These are phyloP conservation scores for Sebastiscus albofasciatus DNA, from an alignment of 2,797 vertebrate genomes.

Conservation along the genomic window DNA sequence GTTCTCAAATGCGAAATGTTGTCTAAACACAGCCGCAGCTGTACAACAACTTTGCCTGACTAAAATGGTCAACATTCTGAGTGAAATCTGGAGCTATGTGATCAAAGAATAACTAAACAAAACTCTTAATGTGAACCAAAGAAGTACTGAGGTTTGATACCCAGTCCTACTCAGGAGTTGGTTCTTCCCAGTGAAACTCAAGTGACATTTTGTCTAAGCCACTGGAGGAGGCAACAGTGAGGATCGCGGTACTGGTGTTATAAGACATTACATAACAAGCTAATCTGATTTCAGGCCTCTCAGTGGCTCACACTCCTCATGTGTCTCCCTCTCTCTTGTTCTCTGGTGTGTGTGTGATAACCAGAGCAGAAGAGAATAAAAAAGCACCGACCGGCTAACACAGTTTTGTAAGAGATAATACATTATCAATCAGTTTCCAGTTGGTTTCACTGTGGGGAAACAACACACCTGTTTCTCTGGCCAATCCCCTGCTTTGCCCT, in stretches of 20 bases:
- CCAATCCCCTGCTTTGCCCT: neutral
- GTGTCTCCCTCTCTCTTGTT: slow-evolving; percentile 34
- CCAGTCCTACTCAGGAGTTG: neutral
- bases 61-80: neutral
- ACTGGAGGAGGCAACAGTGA: slow-evolving; percentile 28
- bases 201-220: slow-evolving; percentile 25
- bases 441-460: neutral
- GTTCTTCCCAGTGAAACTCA: neutral
- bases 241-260: slow-evolving; percentile 43
- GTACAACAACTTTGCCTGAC: neutral
- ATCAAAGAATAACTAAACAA: neutral
- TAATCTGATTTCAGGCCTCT: slow-evolving; percentile 69
- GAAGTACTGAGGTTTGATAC: neutral
- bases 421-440: neutral
- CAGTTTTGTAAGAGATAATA: neutral
- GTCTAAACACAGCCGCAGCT: neutral
- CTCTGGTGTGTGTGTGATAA: slow-evolving; percentile 12
- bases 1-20: neutral
- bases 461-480: neutral
- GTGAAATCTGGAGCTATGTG: neutral
- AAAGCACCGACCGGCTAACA: neutral
- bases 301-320: slow-evolving; percentile 39
- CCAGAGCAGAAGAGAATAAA: neutral
- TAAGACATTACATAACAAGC: slow-evolving; percentile 65
- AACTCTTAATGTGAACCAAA: neutral